A percentile compares a stretch with the other conserved stretches of the same genome.
Evolutionary conservation across 2,797 vertebrate species (phyloP).

Genomic region (Darevskia nairensis): DNA sequence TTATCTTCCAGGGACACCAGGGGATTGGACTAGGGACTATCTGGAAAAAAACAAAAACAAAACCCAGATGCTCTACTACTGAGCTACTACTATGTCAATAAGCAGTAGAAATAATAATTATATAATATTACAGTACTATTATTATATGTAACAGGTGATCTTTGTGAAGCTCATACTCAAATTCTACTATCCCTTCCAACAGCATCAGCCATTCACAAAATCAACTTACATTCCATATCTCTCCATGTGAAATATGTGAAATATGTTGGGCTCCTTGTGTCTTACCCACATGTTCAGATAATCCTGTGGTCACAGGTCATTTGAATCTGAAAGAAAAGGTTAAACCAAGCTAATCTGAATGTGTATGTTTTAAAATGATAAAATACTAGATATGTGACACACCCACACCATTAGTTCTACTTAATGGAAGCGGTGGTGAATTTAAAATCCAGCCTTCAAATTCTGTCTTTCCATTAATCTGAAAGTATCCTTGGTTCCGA

Average conservation of each 20-base stretch:
- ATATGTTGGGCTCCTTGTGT: neutral
- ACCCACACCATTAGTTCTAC: neutral
- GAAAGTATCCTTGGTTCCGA: neutral
- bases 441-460: slow-evolving; percentile 4
- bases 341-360: neutral
- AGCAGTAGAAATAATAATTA: neutral
- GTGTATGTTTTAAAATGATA: neutral
- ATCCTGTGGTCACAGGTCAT: neutral
- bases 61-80: too few relatives aligned
- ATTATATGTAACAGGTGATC: neutral
- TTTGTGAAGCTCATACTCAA: neutral
- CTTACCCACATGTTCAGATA: neutral
- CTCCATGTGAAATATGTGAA: too few relatives aligned
- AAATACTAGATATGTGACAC: neutral
- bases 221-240: neutral
- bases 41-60: too few relatives aligned
- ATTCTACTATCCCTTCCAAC: neutral
- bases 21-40: too few relatives aligned
- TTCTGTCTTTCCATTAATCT: neutral
- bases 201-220: neutral
- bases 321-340: neutral
- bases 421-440: neutral
- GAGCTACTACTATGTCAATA: too few relatives aligned
- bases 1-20: too few relatives aligned
- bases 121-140: neutral